These are phyloP conservation scores for Lepeophtheirus salmonis DNA, from an alignment of 1,140 invertebrate genomes.

Conservation along the genomic window DNA sequence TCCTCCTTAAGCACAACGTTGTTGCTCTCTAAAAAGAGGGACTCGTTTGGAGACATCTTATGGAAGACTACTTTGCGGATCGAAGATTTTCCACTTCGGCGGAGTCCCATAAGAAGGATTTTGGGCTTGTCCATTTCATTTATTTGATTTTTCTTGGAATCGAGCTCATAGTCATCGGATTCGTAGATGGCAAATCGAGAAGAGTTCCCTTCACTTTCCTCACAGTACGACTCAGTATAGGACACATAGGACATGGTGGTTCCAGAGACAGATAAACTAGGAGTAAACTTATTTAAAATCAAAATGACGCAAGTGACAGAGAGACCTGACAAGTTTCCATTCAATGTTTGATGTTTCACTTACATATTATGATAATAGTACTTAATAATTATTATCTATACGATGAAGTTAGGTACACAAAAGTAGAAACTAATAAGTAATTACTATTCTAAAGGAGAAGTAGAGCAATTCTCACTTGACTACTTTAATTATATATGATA, in stretches of 20 bases:
- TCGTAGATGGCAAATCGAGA: neutral
- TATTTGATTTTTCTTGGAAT: neutral
- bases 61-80: slow-evolving; percentile 99
- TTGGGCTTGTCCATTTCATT: slow-evolving; percentile 46
- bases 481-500: too few species aligned
- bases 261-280: too few species aligned
- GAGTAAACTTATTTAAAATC: too few species aligned
- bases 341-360: too few species aligned
- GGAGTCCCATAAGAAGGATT: slow-evolving; percentile 82
- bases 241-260: neutral
- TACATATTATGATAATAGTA: too few species aligned
- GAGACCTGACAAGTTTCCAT: too few species aligned
- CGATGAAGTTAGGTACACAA: too few species aligned
- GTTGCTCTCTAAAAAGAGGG: slow-evolving; percentile 93
- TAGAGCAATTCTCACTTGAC: too few species aligned
- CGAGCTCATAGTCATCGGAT: neutral
- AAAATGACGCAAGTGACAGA: too few species aligned
- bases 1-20: slow-evolving; percentile 97
- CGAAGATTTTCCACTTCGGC: slow-evolving; percentile 95
- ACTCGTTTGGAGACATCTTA: slow-evolving; percentile 99
- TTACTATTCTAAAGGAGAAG: too few species aligned
- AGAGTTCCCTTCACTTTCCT: neutral
- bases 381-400: too few species aligned
- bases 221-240: neutral
- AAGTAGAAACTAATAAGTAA: too few species aligned